Conservation (phyloP, 2,888 invertebrate species). For the Xestia sexstrigata region DNA sequence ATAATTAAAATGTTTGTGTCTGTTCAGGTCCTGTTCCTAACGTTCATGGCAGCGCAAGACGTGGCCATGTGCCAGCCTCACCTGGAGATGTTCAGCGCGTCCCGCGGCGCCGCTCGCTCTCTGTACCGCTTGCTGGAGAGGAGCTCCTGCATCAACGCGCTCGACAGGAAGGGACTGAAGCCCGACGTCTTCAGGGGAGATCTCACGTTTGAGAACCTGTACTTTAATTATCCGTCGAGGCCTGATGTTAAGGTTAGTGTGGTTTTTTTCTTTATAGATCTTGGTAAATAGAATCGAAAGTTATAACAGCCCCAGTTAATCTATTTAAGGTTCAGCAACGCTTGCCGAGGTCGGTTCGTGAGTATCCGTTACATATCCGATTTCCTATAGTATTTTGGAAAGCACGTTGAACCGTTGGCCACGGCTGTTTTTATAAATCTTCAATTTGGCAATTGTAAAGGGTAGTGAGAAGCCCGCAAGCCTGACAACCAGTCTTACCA, state of each 20-base stretch:
- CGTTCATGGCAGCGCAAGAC: slow-evolving; percentile 94
- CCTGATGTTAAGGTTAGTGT: slow-evolving; percentile 92
- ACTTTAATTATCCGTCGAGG: slow-evolving; percentile 95
- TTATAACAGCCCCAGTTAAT: not conserved
- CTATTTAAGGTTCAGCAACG: not conserved
- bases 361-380: not conserved
- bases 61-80: slow-evolving; percentile 94
- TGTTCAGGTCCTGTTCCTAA: slow-evolving; percentile 93
- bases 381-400: not conserved
- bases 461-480: not conserved
- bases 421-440: not conserved
- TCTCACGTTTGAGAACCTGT: slow-evolving; percentile 92
- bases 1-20: not conserved
- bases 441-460: not conserved
- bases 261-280: not conserved
- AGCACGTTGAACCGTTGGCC: not conserved
- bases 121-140: slow-evolving; percentile 94
- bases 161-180: slow-evolving; percentile 83
- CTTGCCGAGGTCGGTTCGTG: not conserved
- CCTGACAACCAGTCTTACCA: not conserved
- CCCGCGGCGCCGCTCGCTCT: slow-evolving; percentile 93
- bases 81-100: slow-evolving; percentile 93
- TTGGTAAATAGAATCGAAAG: not conserved
- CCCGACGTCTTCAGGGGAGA: slow-evolving; percentile 91
- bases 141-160: slow-evolving; percentile 77